Evolutionary conservation across 2,797 vertebrate species (phyloP), one percentile per base, ranked within the genome.

Genomic region (Pelodytes ibericus): DNA sequence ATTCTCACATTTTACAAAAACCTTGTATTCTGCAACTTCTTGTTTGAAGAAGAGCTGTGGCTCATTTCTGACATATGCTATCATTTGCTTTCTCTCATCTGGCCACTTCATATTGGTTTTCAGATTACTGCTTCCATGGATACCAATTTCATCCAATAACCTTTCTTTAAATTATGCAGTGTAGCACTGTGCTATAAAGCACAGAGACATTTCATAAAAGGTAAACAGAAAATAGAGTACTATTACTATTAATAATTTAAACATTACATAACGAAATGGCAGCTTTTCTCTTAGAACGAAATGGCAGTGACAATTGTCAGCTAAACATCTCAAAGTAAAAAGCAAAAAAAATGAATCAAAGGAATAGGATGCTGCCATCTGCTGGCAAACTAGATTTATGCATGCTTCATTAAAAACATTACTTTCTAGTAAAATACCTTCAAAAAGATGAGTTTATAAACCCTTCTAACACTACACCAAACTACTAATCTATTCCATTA

Each of bases 201-300:
- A 59, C 30, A 36, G 41, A 56, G 36, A 60, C 60, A 51, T 62
- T 53, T 75, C 16, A 15, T 27, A 22, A n/a, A 29, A 25, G 22
- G 3, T 59, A 24, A 29, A 49, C 4, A 53, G n/a, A 53, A 16
- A 53, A 7, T 1, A 2, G 49, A 22, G n/a, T 22, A 53, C 5
- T 31, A 29, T 60, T 67, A 29, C 6, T 2, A 70, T 63, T 69
- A 53, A 75, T 70, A 62, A 75, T 75, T 62, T 22, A 75, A 60
- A 44, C 56, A 39, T 62, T 62, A 36, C 8, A 29, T 53, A 22
- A 41, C 4, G 16, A 75, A 53, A 6, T 74, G 53, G 56, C 64
- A 75, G 66, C 9, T 20, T 74, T 74, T 56, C 36, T 49, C 25
- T 11, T 39, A 20, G 22, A 16, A 49, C 3, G 3, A 25, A 60